A percentile compares a stretch with the other conserved stretches of the same genome.
Conservation (phyloP, 2,113 vertebrate genomes). For the Lota lota region DNA sequence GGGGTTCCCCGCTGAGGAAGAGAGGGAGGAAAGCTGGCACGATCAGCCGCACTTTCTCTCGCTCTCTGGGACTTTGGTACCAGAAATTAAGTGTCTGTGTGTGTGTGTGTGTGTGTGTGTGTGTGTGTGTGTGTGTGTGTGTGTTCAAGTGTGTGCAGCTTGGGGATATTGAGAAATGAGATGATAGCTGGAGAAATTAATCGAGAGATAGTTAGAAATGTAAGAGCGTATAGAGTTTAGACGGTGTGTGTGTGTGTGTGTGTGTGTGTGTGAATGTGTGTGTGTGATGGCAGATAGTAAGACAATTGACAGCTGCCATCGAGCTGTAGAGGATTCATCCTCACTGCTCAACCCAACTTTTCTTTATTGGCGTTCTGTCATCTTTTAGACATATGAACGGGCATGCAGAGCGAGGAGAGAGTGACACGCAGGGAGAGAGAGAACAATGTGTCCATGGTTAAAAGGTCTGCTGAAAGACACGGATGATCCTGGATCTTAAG, state of each 20-base stretch:
- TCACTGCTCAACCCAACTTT: conserved; percentile 9
- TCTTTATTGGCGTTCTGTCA: conserved; percentile 39
- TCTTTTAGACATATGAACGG: too few relatives aligned
- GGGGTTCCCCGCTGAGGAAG: too few relatives aligned
- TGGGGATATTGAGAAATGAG: conserved; percentile 16
- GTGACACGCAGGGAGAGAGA: conserved; percentile 6
- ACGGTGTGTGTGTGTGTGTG: too few relatives aligned
- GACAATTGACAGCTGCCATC: conserved; percentile 8
- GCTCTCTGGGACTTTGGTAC: too few relatives aligned
- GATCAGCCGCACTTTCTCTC: too few relatives aligned
- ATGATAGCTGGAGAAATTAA: conserved; percentile 28
- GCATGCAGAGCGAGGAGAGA: neutral
- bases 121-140: conserved; percentile 12
- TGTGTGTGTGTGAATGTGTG: neutral
- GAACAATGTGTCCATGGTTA: too few relatives aligned
- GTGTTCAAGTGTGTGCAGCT: conserved; percentile 16
- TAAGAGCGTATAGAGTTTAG: neutral
- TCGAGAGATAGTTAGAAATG: conserved; percentile 28
- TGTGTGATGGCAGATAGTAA: neutral
- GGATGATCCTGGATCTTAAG: too few relatives aligned
- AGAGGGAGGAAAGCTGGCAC: too few relatives aligned
- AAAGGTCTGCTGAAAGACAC: neutral
- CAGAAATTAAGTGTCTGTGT: neutral
- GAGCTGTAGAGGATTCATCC: conserved; percentile 12
- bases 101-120: conserved; percentile 10